These are phyloP conservation scores for Pseudoatta argentina DNA, from an alignment of 1,140 invertebrate species.

Conservation along the genomic window DNA sequence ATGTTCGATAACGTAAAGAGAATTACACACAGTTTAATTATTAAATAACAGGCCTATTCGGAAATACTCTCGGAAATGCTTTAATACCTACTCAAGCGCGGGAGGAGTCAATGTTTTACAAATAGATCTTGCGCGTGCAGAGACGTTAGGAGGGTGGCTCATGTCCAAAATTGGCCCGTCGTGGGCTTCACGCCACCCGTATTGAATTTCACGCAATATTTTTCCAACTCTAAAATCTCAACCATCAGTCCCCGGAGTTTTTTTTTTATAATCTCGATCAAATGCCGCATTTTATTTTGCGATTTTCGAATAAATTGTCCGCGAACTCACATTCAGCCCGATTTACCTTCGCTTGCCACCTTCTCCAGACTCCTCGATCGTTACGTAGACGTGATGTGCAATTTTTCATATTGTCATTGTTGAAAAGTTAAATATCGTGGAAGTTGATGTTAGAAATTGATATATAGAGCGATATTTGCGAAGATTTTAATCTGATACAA, in stretches of 20 bases:
- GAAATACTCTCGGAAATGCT: slow-evolving; percentile 83
- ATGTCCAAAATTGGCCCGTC: slow-evolving; percentile 86
- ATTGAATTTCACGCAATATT: slow-evolving; percentile 86
- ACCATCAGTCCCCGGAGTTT: background rate
- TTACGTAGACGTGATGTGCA: background rate
- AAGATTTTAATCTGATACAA: background rate
- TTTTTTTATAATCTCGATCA: slow-evolving; percentile 33
- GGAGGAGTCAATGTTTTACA: slow-evolving; percentile 86
- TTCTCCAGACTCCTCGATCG: background rate
- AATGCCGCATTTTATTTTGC: slow-evolving; percentile 3
- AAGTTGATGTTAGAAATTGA: background rate
- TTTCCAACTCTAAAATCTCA: slow-evolving; percentile 81
- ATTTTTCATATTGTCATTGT: background rate
- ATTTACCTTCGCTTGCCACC: background rate
- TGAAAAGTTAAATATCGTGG: background rate
- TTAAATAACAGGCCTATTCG: slow-evolving; percentile 20
- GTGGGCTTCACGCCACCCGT: slow-evolving; percentile 82
- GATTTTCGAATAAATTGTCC: slow-evolving; percentile 20
- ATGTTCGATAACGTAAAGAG: slow-evolving; percentile 3
- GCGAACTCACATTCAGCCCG: background rate
- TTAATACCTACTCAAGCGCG: slow-evolving; percentile 76
- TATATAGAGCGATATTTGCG: background rate
- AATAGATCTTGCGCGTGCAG: slow-evolving; percentile 85
- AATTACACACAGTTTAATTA: slow-evolving; percentile 1
- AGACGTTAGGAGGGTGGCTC: slow-evolving; percentile 83